Evolutionary conservation across 2,888 invertebrate genomes (phyloP).

Genomic region (Hyles lineata): DNA sequence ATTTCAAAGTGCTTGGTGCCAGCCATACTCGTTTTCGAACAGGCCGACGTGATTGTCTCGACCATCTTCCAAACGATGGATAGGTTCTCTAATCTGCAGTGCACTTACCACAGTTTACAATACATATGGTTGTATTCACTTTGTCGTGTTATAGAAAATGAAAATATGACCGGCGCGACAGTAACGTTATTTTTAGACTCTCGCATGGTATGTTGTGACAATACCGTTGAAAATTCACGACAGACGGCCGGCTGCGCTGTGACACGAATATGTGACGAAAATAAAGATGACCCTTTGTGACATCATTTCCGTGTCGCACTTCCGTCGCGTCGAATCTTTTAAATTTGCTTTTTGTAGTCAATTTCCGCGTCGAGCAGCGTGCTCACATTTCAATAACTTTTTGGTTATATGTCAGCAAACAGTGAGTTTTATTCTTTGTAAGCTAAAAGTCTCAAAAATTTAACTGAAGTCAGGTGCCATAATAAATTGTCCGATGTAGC

Average conservation of each 20-base stretch:
- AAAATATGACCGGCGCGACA: background rate
- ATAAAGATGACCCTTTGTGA: slow-evolving; percentile 29
- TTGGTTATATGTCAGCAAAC: too few relatives aligned
- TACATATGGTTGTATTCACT: background rate
- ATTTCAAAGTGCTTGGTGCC: too few relatives aligned
- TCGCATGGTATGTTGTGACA: slow-evolving; percentile 4
- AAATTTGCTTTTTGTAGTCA: slow-evolving; percentile 11
- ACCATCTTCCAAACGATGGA: too few relatives aligned
- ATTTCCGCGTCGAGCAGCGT: slow-evolving; percentile 5
- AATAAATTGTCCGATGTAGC: background rate
- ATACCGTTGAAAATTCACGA: slow-evolving; percentile 13
- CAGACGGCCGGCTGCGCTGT: slow-evolving; percentile 14
- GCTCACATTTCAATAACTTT: background rate
- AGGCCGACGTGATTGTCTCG: too few relatives aligned
- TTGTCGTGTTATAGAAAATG: background rate
- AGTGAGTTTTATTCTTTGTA: too few relatives aligned
- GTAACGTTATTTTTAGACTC: background rate
- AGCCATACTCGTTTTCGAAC: too few relatives aligned
- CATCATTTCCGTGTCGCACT: slow-evolving; percentile 30
- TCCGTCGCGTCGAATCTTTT: slow-evolving; percentile 24
- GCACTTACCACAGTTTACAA: too few relatives aligned
- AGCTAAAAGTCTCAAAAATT: too few relatives aligned
- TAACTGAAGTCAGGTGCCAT: background rate
- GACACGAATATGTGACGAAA: slow-evolving; percentile 27
- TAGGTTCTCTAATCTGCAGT: background rate